Evolutionary conservation across 2,888 invertebrate species (phyloP), one percentile per base, ranked within the genome.

Genomic region (Camponotus fellah): DNA sequence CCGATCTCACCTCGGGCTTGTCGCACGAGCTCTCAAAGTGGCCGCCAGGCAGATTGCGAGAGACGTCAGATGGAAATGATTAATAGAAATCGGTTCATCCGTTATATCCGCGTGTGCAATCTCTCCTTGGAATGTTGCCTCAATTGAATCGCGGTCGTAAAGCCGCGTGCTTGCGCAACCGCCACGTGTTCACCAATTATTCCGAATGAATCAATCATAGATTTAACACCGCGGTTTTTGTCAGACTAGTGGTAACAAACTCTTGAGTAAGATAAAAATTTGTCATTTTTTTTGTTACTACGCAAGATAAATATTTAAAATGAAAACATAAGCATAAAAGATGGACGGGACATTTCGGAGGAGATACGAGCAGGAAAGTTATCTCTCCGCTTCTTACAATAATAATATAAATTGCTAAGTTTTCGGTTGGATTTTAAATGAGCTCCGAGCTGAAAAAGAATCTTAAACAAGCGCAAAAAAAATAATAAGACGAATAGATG

Each of bases 51-150:
- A 74, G 66, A 83, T 89, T 79, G 84, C 84, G 82, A 88, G 72
- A 87, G 74, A 74, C 65, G 75, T 83, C 89, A 66, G 58, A 72
- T 64, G 76, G 83, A 88, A 86, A 89, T 89, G 86, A 89, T 88
- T 88, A 87, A 87, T 87, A 88, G 76, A 76, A 40, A 71, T 83
- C 66, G 68, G 34, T 62, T 65, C 71, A 69, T 86, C 79, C 60
- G 76, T 82, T 82, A 84, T 77, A 79, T n/a, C 71, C 56, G 56
- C 53, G 66, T 53, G 56, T 21, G 83, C 79, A 74, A 87, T 87
- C 69, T 77, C 60, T 64, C 62, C 5, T 32, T 68, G 88, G 84
- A 83, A 84, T 82, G 83, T 71, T n/a, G 40, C 17, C 74, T 77
- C 85, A 87, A 89, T 89, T 87, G 83, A 89, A 87, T 83, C 68